Conservation (phyloP, 2,797 vertebrate species). For the Fringilla coelebs region DNA sequence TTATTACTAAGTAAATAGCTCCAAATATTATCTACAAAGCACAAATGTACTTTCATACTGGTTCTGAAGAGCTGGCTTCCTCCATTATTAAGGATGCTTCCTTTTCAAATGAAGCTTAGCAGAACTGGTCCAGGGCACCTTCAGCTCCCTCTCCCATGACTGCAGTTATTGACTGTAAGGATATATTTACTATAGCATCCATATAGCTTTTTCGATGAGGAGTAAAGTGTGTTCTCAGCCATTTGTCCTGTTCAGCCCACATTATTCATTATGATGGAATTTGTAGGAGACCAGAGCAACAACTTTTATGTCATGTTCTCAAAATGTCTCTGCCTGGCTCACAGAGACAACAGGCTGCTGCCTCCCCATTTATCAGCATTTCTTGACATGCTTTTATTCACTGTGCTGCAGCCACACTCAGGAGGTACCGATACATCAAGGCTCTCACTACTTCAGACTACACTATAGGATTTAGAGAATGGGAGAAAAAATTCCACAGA, state of each 20-base stretch:
- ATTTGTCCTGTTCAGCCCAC: background rate
- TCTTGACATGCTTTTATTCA: background rate
- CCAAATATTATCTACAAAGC: background rate
- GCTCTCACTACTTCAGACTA: background rate
- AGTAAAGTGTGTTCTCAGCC: background rate
- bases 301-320: background rate
- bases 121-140: background rate
- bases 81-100: background rate
- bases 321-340: background rate
- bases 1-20: conserved; percentile 3
- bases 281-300: background rate
- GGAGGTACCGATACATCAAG: background rate
- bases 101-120: background rate
- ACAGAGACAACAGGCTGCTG: background rate
- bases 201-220: background rate
- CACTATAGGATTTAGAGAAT: background rate
- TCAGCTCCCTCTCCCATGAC: background rate
- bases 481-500: background rate
- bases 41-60: background rate
- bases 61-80: background rate
- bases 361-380: background rate
- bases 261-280: background rate
- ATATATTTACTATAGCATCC: background rate
- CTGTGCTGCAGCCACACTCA: background rate
- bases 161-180: background rate